These are phyloP conservation scores for Capreolus pygargus DNA, from an alignment of 2,113 vertebrate genomes.

Conservation along the genomic window DNA sequence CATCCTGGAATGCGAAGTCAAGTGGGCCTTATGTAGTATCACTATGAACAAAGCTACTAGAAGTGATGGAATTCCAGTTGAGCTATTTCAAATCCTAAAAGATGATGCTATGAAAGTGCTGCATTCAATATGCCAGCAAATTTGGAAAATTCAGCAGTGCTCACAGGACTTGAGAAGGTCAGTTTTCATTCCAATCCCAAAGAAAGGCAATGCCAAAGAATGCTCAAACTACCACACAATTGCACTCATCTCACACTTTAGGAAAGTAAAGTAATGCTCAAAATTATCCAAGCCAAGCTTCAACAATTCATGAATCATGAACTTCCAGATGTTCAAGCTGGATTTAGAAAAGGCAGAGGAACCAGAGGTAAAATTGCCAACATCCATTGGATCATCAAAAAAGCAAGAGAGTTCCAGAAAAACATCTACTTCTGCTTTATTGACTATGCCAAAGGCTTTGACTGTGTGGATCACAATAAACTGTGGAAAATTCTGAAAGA, in stretches of 20 bases:
- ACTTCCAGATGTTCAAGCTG: neutral
- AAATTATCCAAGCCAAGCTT: neutral
- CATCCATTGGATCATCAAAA: accelerated
- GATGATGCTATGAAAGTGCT: neutral
- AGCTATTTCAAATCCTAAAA: neutral
- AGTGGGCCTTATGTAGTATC: neutral
- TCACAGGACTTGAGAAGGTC: neutral
- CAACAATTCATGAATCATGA: neutral
- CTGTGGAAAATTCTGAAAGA: neutral
- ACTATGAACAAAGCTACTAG: neutral
- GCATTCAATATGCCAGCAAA: neutral
- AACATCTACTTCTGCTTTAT: neutral
- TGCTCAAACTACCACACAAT: neutral
- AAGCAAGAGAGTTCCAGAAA: neutral
- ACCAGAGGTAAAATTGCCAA: neutral
- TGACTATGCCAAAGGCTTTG: neutral
- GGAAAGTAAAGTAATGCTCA: neutral
- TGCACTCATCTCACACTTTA: neutral
- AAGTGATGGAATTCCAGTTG: neutral
- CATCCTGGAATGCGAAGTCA: neutral
- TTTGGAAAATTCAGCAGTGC: neutral
- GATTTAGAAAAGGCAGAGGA: neutral
- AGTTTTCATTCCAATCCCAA: neutral
- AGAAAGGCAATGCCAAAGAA: neutral
- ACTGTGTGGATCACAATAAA: neutral